phyloP scores from a whole-genome alignment of 2,113 vertebrate species.

The Sorex araneus region DNA sequence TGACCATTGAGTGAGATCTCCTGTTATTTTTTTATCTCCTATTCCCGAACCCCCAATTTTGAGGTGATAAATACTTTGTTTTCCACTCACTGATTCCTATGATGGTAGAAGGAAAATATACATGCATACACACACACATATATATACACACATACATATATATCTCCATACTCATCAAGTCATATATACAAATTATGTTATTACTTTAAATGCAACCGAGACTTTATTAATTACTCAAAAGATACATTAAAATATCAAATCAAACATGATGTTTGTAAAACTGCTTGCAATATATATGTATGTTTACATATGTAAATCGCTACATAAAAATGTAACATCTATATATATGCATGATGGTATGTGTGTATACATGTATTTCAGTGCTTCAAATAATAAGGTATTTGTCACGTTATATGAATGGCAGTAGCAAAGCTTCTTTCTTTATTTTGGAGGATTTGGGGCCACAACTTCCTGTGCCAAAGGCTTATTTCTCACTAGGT shows the following conservation, averaged over 20 bases:
- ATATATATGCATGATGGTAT: too few relatives aligned
- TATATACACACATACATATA: background rate
- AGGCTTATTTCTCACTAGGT: background rate
- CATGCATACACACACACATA: too few relatives aligned
- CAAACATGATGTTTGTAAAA: background rate
- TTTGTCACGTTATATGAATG: rapidly evolving
- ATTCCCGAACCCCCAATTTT: background rate
- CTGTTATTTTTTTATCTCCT: too few relatives aligned
- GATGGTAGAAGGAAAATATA: background rate
- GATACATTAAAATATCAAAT: background rate
- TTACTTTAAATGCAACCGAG: too few relatives aligned
- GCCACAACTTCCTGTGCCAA: too few relatives aligned
- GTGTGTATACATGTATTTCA: background rate
- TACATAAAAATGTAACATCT: too few relatives aligned
- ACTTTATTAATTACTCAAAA: background rate
- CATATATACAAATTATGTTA: background rate
- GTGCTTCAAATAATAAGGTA: background rate
- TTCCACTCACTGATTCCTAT: background rate
- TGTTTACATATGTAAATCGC: too few relatives aligned
- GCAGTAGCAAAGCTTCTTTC: background rate
- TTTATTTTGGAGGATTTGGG: too few relatives aligned
- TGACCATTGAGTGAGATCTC: too few relatives aligned
- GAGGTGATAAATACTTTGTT: background rate
- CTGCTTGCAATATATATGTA: background rate
- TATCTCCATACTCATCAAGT: background rate